Evolutionary conservation across 2,888 invertebrate species (phyloP), one percentile per base, ranked within the genome.

Genomic region (Netelia melanura): DNA sequence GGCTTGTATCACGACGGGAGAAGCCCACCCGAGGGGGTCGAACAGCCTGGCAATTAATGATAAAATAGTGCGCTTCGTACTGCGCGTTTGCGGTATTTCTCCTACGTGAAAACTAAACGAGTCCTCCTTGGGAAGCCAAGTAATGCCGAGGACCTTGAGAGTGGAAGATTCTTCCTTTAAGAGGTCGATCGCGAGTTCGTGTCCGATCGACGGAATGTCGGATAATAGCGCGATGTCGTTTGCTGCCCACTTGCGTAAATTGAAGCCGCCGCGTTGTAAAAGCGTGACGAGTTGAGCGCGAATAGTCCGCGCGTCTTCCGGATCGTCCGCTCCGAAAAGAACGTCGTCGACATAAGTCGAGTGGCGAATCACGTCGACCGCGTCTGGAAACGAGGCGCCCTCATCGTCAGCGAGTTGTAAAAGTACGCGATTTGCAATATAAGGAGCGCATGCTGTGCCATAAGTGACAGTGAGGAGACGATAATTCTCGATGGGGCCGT

Each of bases 311-410:
- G 54, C 72, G 0, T 58, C 5, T 0, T n/a, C 1, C 3, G 25
- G 56, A 5, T 48, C 56, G 48, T 76, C 23, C 0, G 86, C 82
- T 10, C 86, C 86, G 23, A 81, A 78, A 0, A 83, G 30, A 0
- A 83, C 75, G 61, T 86, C 84, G 38, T 87, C 80, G 0, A 91
- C 87, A 30, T 91, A 91, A 23, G 88, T 85, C 21, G 90, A 86
- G 0, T 85, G 38, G 0, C 54, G 23, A 3, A 90, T 9, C 2
- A 75, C 78, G 17, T 56, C 14, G 0, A 87, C 76, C 8, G 89
- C 89, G 2, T 43, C 8, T 0, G 90, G 89, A 14, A 72, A 78
- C 1, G 30, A 1, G 0, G 25, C 11, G 14, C 56, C 85, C 2
- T 82, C 30, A 8, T 77, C 77, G 25, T 79, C 11, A 2, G 88